Base-by-base conservation (phyloP, 2,888 invertebrate species). In the Gisinianus flammeolus region DNA sequence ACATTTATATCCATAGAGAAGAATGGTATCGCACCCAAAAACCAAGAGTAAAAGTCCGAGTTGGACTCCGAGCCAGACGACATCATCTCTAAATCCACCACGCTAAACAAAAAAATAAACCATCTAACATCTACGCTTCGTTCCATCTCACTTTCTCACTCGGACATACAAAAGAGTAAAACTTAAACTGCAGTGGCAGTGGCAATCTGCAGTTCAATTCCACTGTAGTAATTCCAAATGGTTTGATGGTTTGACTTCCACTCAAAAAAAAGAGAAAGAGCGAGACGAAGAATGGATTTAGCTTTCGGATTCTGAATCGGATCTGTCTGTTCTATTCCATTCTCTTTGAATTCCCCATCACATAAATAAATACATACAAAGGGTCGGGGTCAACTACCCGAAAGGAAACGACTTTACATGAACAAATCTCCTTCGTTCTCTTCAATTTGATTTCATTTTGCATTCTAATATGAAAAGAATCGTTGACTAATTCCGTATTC, bases 261-360 rank as follows among this genome's bases (percentile, higher is more conserved):
- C n/a, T n/a, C 56, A 71, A 71, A 72, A 56, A 66, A 54, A 28
- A 56, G 71, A 66, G 64, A 68, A 66, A 68, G 16, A 77, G 62
- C 71, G 62, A 33, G 62, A 31, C 10, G 26, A 26, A 69, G 24
- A 44, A 24, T 44, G 24, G 44, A 44, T 44, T 44, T 44, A 19
- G 19, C 44, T 44, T 19, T 19, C 19, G 6, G 44, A 44, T 44
- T 6, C 44, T n/a, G n/a, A 44, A 44, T 1, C 19, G 44, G 8
- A 44, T 44, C 19, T 44, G 44, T 16, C 44, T 44, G 16, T 44
- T 44, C 44, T 19, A 44, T 44, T 44, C 19, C 44, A 44, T 16
- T 44, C 6, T 44, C 44, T 16, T 44, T 44, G 44, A n/a, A n/a
- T n/a, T n/a, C n/a, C n/a, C n/a, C n/a, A n/a, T n/a, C 44, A 12